These are phyloP conservation scores for Suillia variegata DNA, from an alignment of 2,888 invertebrate species.

Conservation along the genomic window DNA sequence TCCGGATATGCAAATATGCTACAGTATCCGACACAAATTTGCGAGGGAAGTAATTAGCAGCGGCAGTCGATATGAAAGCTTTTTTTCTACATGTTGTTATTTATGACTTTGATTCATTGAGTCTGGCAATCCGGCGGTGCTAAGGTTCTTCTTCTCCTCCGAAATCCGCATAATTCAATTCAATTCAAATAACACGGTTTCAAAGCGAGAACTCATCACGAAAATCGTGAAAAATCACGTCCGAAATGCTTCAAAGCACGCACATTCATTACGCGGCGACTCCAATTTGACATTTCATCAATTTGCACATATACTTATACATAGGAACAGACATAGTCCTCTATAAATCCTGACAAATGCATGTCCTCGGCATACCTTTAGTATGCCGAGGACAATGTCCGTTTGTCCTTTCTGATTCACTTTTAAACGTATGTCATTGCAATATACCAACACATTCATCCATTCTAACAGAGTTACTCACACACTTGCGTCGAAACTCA, in stretches of 20 bases:
- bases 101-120: slow-evolving; percentile 1
- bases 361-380: no score
- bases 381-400: neutral
- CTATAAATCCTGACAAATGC: no score
- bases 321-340: neutral
- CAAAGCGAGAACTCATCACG: neutral
- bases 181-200: no score
- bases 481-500: no score
- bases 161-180: no score
- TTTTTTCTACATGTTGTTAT: slow-evolving; percentile 33
- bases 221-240: slow-evolving; percentile 27
- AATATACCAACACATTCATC: neutral
- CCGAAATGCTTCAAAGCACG: slow-evolving; percentile 7
- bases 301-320: slow-evolving; percentile 5
- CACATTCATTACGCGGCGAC: slow-evolving; percentile 20
- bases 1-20: neutral
- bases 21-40: slow-evolving; percentile 27
- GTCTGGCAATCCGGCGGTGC: no score
- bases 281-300: slow-evolving; percentile 18
- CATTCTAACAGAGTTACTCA: neutral
- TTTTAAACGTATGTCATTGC: no score
- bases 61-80: neutral
- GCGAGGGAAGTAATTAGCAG: slow-evolving; percentile 33
- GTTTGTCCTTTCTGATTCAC: slow-evolving; percentile 7
- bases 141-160: no score